phyloP scores from a whole-genome alignment of 1,140 invertebrate genomes.

The Hyposmocoma kahamanoa region DNA sequence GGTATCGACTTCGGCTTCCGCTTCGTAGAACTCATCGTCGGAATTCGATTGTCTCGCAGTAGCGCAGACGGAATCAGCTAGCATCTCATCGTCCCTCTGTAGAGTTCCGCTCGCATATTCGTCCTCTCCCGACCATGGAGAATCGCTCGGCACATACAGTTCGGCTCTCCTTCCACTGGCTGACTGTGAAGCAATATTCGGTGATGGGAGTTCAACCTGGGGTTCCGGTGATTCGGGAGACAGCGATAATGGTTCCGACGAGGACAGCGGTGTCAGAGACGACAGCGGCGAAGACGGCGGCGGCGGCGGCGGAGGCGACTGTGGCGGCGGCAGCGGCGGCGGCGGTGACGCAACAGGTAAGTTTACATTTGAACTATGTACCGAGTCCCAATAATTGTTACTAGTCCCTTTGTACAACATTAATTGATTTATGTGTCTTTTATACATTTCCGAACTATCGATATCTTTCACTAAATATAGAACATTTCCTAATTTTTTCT shows the following conservation, averaged over 20 bases:
- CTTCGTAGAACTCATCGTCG: no score
- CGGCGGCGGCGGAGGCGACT: not conserved
- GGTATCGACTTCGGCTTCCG: no score
- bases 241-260: not conserved
- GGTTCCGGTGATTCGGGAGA: not conserved
- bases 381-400: not conserved
- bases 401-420: not conserved
- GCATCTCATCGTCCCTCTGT: no score
- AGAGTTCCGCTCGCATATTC: no score
- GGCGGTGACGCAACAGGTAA: not conserved
- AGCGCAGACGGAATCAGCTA: no score
- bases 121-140: no score
- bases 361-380: not conserved
- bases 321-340: not conserved
- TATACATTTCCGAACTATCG: not conserved
- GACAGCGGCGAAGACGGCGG: not conserved
- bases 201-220: no score
- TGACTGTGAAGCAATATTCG: no score
- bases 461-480: constrained; percentile 4
- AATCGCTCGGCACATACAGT: no score
- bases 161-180: no score
- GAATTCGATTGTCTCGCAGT: no score
- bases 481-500: constrained; percentile 6
- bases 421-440: constrained; percentile 8
- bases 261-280: not conserved